These are phyloP conservation scores for Leptopilina drosophilae DNA, from an alignment of 2,888 invertebrate genomes.

Conservation along the genomic window DNA sequence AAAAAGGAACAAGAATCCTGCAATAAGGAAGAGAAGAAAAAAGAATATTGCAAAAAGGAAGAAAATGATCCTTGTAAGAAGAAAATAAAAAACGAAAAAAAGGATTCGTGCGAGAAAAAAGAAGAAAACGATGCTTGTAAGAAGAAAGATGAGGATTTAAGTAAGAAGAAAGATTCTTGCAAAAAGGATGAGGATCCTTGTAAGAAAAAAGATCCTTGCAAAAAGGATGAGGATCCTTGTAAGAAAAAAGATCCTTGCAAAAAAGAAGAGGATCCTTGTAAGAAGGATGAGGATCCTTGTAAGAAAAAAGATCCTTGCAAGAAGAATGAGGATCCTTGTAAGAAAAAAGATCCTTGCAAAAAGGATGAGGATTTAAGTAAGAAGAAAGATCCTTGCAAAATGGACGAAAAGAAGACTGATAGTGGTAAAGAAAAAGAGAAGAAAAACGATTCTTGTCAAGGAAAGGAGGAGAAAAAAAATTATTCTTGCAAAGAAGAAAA, in stretches of 20 bases:
- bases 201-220: constrained; percentile 48
- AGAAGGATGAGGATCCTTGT: background rate
- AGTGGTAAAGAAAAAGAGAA: background rate
- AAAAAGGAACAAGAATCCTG: background rate
- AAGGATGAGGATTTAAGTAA: background rate
- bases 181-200: constrained; percentile 2
- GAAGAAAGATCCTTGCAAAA: constrained; percentile 42
- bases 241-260: constrained; percentile 28
- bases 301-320: background rate
- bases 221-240: constrained; percentile 8
- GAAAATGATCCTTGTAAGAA: constrained; percentile 29
- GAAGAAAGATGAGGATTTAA: background rate
- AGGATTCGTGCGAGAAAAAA: background rate
- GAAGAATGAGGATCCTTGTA: background rate
- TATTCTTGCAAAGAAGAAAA: background rate
- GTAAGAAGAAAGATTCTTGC: constrained; percentile 38
- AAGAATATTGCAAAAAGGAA: background rate
- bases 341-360: background rate
- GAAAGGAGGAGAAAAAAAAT: background rate
- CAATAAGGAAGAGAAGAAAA: background rate
- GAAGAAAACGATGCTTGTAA: constrained; percentile 30
- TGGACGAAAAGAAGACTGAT: background rate
- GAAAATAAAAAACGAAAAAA: background rate
- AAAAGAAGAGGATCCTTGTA: background rate
- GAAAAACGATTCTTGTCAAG: background rate